phyloP scores from a whole-genome alignment of 2,888 invertebrate genomes.

The Diplolepis rosae region DNA sequence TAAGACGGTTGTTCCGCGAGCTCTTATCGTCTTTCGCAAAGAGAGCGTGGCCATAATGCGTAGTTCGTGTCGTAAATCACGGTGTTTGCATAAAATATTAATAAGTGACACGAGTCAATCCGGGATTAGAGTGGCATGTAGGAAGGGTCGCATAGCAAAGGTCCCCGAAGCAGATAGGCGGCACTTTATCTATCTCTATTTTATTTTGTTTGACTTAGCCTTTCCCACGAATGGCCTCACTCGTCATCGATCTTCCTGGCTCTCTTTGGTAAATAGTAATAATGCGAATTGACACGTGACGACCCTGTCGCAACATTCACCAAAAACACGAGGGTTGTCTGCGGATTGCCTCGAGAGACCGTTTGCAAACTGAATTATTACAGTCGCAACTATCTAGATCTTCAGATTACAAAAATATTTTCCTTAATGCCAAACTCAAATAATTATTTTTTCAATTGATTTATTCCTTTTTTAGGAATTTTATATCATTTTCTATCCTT shows the following conservation, averaged over 20 bases:
- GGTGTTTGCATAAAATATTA: conserved; percentile 74
- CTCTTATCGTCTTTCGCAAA: conserved; percentile 56
- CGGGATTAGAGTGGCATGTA: conserved; percentile 65
- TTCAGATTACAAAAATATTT: not conserved
- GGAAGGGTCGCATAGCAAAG: conserved; percentile 35
- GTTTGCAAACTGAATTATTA: conserved; percentile 1
- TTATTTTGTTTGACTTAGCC: conserved; percentile 71
- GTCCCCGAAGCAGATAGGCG: conserved; percentile 46
- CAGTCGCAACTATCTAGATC: not conserved
- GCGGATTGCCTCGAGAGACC: not conserved
- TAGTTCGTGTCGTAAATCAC: conserved; percentile 66
- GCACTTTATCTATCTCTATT: conserved; percentile 72
- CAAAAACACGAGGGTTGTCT: conserved; percentile 36
- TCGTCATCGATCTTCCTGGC: conserved; percentile 53
- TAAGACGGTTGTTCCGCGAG: conserved; percentile 54
- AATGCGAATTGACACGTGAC: conserved; percentile 73
- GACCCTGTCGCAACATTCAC: conserved; percentile 67
- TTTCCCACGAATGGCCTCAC: conserved; percentile 67
- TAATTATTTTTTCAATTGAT: too few relatives aligned
- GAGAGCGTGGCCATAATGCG: conserved; percentile 54
- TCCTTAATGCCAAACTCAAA: too few relatives aligned
- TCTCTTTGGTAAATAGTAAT: conserved; percentile 72
- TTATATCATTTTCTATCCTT: too few relatives aligned
- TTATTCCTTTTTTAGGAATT: too few relatives aligned
- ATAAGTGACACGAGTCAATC: conserved; percentile 74